Conservation (phyloP, 2,113 vertebrate genomes). For the Dipodomys merriami region DNA sequence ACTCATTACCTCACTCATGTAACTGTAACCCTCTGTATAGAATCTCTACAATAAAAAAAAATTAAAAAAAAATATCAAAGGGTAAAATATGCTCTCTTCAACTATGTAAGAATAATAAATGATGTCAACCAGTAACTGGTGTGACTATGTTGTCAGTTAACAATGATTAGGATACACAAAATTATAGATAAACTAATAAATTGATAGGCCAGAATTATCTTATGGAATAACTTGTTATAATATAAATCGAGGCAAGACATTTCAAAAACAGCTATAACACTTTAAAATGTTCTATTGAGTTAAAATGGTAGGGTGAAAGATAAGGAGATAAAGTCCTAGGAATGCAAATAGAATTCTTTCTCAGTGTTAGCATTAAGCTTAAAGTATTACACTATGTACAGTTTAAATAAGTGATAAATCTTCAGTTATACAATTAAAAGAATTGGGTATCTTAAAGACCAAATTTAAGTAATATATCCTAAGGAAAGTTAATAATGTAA, state of each 20-base stretch:
- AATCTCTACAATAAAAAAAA: too few relatives aligned
- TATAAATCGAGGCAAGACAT: neutral
- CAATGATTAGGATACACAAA: constrained; percentile 45
- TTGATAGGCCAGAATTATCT: neutral
- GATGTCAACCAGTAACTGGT: neutral
- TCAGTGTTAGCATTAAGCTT: neutral
- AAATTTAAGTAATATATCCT: constrained; percentile 33
- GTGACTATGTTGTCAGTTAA: neutral
- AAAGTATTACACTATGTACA: neutral
- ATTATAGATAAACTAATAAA: neutral
- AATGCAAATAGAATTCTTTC: neutral
- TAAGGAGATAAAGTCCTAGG: neutral
- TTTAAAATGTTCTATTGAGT: neutral
- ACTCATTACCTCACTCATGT: too few relatives aligned
- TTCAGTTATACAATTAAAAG: constrained; percentile 8
- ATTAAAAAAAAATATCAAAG: neutral
- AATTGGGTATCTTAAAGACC: neutral
- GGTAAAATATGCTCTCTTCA: neutral
- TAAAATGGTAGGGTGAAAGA: neutral
- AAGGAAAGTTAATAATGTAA: constrained; percentile 42
- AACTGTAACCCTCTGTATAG: too few relatives aligned
- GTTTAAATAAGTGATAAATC: constrained; percentile 1
- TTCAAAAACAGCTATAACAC: neutral
- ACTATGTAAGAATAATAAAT: constrained; percentile 24
- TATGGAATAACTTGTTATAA: neutral